A percentile compares a stretch with the other conserved stretches of the same genome.
phyloP scores from a whole-genome alignment of 2,797 vertebrate species.

The Vireo griseus region DNA sequence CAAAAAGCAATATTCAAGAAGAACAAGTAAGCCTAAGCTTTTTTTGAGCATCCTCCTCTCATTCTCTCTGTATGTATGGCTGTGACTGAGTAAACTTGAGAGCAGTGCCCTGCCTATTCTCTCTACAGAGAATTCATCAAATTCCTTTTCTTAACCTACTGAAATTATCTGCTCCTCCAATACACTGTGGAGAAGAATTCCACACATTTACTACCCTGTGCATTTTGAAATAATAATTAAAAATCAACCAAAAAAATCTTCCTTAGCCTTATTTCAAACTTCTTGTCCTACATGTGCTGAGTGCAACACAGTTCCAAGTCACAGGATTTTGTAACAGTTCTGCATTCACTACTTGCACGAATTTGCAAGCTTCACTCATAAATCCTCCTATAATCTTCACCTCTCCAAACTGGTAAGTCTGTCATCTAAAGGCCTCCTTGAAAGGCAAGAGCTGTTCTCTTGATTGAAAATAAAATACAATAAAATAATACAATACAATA shows the following conservation, averaged over 20 bases:
- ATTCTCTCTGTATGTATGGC: neutral
- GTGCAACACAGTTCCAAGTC: neutral
- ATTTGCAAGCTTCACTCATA: neutral
- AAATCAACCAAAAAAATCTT: neutral
- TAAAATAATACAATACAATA: no score
- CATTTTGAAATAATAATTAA: neutral
- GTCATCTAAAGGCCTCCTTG: neutral
- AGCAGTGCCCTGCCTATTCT: neutral
- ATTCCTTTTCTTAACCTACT: neutral
- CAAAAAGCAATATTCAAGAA: neutral
- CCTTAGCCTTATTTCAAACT: neutral
- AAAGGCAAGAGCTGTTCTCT: neutral
- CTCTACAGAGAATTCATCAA: neutral
- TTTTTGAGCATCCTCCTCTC: neutral
- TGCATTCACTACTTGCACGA: neutral
- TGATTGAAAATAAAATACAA: neutral
- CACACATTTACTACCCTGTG: neutral
- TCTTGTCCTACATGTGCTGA: neutral
- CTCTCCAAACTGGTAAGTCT: neutral
- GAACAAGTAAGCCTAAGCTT: neutral
- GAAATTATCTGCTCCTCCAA: neutral
- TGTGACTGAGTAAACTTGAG: neutral
- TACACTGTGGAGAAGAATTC: neutral
- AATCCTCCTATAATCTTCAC: neutral
- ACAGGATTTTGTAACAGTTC: neutral